Base-by-base conservation (phyloP, 2,888 invertebrate genomes). In the Dusona sp. region DNA sequence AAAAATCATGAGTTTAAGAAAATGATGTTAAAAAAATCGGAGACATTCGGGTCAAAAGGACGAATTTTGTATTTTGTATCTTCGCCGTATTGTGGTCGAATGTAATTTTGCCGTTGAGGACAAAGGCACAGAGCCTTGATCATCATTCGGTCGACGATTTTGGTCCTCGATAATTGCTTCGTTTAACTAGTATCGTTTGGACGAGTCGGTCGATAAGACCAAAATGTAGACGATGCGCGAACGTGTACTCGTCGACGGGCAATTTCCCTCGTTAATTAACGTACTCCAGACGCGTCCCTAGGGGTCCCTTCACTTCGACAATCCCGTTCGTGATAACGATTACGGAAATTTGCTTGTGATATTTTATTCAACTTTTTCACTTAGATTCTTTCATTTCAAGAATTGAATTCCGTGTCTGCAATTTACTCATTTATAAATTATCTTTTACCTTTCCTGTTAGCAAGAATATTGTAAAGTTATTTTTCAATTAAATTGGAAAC, bases 211-310 rank as follows among this genome's bases (percentile, higher is more conserved):
- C 88, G 83, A 88, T 88, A 82, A 72, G 36, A 75, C 87, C 61
- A 9, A 81, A 86, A 82, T 64, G 81, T 68, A 73, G 83, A 82
- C 79, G 81, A 83, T 83, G 83, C 84, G 79, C 86, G 36, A 61
- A 78, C 70, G 81, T 82, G 48, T 65, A 85, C 81, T 80, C 74
- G 77, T 83, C 68, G 87, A 87, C 79, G 84, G 82, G 74, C 86
- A 86, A 88, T 88, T 87, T 84, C 77, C 70, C 83, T 84, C 61
- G 85, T 87, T 89, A 89, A 88, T 87, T 87, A 87, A 85, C 78
- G 82, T 80, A 79, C 83, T 84, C 80, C 79, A 87, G 80, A 36
- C 65, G 36, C 61, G 33, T 22, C 78, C 81, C 79, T 54, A 29
- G 38, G 22, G 42, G 19, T 80, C 80, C 75, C 93, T 79, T 48